phyloP scores from a whole-genome alignment of 2,113 vertebrate species.

The Narcine bancroftii region DNA sequence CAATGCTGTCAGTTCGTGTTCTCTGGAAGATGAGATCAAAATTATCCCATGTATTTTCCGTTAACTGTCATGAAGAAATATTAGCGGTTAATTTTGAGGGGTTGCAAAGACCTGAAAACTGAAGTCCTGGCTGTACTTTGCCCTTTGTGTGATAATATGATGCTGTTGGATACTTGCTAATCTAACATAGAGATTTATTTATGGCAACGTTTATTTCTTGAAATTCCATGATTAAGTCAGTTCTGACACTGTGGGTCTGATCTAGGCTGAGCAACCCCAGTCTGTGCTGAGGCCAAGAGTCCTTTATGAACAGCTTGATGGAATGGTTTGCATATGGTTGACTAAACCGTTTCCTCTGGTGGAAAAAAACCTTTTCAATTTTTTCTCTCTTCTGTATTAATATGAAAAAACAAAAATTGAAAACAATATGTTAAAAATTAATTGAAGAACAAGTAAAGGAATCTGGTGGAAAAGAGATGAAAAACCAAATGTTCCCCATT shows the following conservation, averaged over 20 bases:
- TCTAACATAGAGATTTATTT: not conserved
- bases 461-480: not conserved
- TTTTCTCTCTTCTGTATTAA: not conserved
- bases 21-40: not conserved
- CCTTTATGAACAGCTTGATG: conserved; percentile 22
- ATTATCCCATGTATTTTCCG: not conserved
- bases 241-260: not conserved
- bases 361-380: conserved; percentile 4
- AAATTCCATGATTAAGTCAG: conserved; percentile 21
- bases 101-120: not conserved
- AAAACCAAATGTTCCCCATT: not conserved
- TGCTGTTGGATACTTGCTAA: not conserved
- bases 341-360: conserved; percentile 32
- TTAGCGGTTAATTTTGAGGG: not conserved
- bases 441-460: not conserved
- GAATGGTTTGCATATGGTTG: conserved; percentile 34
- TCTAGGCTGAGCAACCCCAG: conserved; percentile 22
- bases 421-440: not conserved
- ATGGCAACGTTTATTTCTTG: not conserved
- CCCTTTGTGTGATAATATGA: not conserved
- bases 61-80: not conserved
- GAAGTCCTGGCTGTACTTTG: not conserved
- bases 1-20: not conserved
- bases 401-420: conserved; percentile 13
- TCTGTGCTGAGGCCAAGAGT: conserved; percentile 2